phyloP scores from a whole-genome alignment of 2,888 invertebrate species.

The Idaea aversata region DNA sequence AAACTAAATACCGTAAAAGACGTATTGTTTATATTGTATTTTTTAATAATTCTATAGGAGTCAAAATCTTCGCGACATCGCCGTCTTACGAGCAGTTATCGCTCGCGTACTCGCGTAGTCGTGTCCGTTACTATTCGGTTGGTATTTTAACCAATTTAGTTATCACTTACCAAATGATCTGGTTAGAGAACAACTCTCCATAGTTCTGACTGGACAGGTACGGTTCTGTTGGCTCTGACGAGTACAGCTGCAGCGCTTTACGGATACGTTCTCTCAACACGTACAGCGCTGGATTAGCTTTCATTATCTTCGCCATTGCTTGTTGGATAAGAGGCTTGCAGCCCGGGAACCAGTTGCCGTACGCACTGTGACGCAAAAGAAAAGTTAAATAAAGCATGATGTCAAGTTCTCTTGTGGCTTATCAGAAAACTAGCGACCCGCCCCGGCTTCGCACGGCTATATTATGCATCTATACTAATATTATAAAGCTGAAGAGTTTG shows the following conservation, averaged over 20 bases:
- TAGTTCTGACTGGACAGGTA: conserved; percentile 99
- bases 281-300: conserved; percentile 99
- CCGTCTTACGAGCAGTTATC: too few species aligned
- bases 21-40: too few species aligned
- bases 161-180: conserved; percentile 94
- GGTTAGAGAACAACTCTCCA: conserved; percentile 99
- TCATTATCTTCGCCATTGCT: conserved; percentile 99
- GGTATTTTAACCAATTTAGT: background rate
- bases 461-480: too few species aligned
- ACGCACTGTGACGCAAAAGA: conserved; percentile 85
- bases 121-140: too few species aligned
- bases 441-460: too few species aligned
- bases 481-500: too few species aligned
- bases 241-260: conserved; percentile 98
- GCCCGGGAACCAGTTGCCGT: conserved; percentile 99
- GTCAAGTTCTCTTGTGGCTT: too few species aligned
- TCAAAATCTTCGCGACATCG: too few species aligned
- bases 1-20: too few species aligned
- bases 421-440: too few species aligned
- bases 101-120: too few species aligned
- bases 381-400: background rate
- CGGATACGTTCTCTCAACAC: conserved; percentile 98
- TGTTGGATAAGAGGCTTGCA: conserved; percentile 99
- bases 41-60: too few species aligned
- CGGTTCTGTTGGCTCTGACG: conserved; percentile 99